Base-by-base conservation (phyloP, 1,140 invertebrate species). In the Philotrypesis tridentata region DNA sequence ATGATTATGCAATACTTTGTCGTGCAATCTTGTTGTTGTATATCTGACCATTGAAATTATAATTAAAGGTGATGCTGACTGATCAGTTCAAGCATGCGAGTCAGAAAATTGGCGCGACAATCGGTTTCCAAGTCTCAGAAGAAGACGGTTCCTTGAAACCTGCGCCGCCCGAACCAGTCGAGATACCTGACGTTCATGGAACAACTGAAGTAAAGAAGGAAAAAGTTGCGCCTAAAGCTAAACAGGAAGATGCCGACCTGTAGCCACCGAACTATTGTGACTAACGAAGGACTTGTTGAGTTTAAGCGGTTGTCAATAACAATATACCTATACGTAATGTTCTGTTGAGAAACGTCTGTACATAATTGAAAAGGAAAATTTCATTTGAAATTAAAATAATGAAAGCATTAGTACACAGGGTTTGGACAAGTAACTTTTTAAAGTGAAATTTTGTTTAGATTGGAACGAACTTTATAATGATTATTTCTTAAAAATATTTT, bases 41-140 rank as follows among this genome's bases (percentile, higher is more conserved):
- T 9, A n/a, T 8, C 61, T 27, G 17, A 43, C 12, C 17, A 11
- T 61, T 61, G 3, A 25, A 61, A 67, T 29, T 55, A 37, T 78
- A 17, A 71, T 61, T 82, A 17, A 88, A 95, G 93, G 94, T 94
- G 84, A 94, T 94, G 89, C 88, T 98, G 12, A 96, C 95, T 23
- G 95, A 96, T 88, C 96, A 96, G 1, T 97, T 97, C 87, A 94
- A 95, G 86, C 94, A 96, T 84, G 97, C 97, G 1, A 97, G 96
- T 87, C 94, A 95, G 33, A 97, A 97, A 87, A 94, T 98, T 43
- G 96, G 96, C 5, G 95, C 95, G n/a, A 96, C 96, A 25, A 96
- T 97, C 76, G 96, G 97, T 43, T 91, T 97, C 27, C 94, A 94
- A 82, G 93, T 97, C 4, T 92, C 94, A 6, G 94, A 95, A 83